Conservation (phyloP, 92 coral and sea anemone species). For the Isaurus tuberculatus region DNA sequence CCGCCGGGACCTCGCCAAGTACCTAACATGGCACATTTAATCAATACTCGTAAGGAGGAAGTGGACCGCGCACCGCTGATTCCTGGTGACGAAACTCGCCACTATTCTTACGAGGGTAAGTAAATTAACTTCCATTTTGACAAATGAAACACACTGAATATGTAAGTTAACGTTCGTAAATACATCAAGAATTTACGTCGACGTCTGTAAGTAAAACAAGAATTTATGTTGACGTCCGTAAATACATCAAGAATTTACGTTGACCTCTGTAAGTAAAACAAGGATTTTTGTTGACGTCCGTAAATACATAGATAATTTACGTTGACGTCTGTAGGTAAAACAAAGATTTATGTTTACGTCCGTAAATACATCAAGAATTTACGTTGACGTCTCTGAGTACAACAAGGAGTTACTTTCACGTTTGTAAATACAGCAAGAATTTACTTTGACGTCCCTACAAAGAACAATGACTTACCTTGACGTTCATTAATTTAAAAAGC, state of each 20-base stretch:
- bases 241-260: neutral
- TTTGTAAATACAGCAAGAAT: too few species aligned
- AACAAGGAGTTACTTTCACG: too few species aligned
- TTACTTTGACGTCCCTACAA: too few species aligned
- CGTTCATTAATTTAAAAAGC: too few species aligned
- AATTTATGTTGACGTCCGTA: too few species aligned
- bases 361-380: neutral
- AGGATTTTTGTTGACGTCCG: too few species aligned
- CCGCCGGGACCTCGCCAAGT: conserved; percentile 5
- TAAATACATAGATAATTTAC: neutral
- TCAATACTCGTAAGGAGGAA: conserved; percentile 26
- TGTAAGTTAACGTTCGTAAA: neutral
- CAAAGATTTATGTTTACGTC: too few species aligned
- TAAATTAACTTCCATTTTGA: neutral
- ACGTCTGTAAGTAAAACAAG: neutral
- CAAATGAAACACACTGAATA: too few species aligned
- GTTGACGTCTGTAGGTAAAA: neutral
- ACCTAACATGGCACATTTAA: conserved; percentile 23
- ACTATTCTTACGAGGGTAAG: conserved; percentile 33
- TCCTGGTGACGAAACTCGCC: conserved; percentile 21
- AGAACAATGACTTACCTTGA: too few species aligned
- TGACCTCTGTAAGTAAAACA: neutral
- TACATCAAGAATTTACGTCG: neutral
- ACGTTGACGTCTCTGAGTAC: neutral
- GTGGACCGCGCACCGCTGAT: conserved; percentile 38